Conservation (phyloP, 2,113 vertebrate genomes). For the Lophius piscatorius region DNA sequence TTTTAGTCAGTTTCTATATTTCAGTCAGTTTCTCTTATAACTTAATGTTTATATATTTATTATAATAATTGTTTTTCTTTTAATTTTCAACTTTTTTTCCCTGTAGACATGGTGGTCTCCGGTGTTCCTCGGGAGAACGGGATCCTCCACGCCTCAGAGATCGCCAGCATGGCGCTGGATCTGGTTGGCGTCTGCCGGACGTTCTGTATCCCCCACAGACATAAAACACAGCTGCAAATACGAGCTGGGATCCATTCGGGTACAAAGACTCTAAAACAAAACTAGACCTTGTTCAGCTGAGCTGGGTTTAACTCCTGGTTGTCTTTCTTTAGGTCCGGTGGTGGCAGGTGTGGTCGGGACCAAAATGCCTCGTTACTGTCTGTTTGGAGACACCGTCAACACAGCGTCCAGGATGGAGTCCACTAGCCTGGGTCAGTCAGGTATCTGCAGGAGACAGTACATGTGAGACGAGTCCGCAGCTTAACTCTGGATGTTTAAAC, state of each 20-base stretch:
- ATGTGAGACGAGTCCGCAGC: no score
- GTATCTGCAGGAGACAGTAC: no score
- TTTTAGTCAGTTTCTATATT: no score
- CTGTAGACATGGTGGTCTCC: conserved; percentile 86
- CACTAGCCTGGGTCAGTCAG: conserved; percentile 84
- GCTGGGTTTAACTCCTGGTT: not conserved
- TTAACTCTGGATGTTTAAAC: no score
- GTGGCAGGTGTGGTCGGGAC: conserved; percentile 91
- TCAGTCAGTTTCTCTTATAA: no score
- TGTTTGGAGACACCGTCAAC: conserved; percentile 93
- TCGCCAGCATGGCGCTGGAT: conserved; percentile 86
- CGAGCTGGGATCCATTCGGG: conserved; percentile 85
- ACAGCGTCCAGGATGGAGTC: conserved; percentile 93
- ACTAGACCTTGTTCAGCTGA: no score
- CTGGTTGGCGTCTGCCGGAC: conserved; percentile 82
- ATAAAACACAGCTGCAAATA: conserved; percentile 83
- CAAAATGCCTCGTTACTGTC: conserved; percentile 92
- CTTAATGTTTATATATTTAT: no score
- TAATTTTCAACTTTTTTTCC: not conserved
- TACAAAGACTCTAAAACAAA: conserved; percentile 6
- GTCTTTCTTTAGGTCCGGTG: conserved; percentile 81
- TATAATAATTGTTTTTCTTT: not conserved
- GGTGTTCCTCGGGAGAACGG: conserved; percentile 84
- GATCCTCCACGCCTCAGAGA: conserved; percentile 82
- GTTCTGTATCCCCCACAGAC: conserved; percentile 86